Evolutionary conservation across 1,140 invertebrate genomes (phyloP), one percentile per base, ranked within the genome.

Genomic region (Papilio helenus): DNA sequence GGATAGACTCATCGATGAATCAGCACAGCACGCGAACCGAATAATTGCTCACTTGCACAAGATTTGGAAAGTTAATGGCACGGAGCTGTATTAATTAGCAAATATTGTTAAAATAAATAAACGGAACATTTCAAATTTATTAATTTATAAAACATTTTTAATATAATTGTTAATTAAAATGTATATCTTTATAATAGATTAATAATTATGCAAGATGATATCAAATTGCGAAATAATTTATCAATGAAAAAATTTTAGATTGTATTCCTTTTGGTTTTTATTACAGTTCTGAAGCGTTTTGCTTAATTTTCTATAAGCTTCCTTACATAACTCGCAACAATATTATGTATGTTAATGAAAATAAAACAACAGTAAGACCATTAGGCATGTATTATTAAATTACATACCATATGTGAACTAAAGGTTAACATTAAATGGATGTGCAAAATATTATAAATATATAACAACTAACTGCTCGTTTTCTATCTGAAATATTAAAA

Each of bases 1-100:
- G 87, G 88, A 91, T 94, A 93, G 91, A 94, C 91, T 94, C 92
- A 93, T 92, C 92, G 92, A 90, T 94, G 92, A 94, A 84, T 94
- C 92, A 94, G 84, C 89, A 79, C 72, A 76, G 82, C 86, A 84
- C 79, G 85, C 88, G 87, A 87, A 89, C 84, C 90, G 88, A 92
- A 91, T 91, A 89, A 90, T 90, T 91, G 85, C 87, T 86, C 89
- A 92, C 88, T 92, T 93, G 85, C 87, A 89, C 88, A 91, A 93
- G 89, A 88, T 86, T 84, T 87, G 86, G 88, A 92, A 91, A 92
- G 84, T 79, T 86, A 86, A 80, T 80, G 80, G 80, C 82, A 73
- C 85, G 83, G 88, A 90, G 87, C 84, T 84, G 82, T 83, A 79
- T 81, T 72, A 79, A 80, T 82, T 72, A 82, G 61, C 82, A 81